These are phyloP conservation scores for Cyprinella venusta DNA, from an alignment of 2,797 vertebrate species.

Conservation along the genomic window DNA sequence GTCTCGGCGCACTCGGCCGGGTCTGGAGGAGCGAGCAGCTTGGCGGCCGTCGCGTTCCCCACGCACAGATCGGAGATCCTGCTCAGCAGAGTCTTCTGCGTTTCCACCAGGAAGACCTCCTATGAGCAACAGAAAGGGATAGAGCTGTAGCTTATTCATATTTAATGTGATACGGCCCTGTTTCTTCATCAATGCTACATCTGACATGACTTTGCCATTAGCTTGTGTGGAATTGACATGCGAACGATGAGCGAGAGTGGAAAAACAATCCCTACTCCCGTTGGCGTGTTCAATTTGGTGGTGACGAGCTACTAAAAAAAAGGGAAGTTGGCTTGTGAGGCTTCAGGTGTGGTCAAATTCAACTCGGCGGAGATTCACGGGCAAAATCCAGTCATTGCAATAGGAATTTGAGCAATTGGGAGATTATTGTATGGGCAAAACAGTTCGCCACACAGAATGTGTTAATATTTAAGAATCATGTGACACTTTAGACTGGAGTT, in stretches of 20 bases:
- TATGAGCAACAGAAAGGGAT: conserved; percentile 56
- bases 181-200: conserved; percentile 16
- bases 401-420: not conserved
- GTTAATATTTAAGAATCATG: not conserved
- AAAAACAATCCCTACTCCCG: conserved; percentile 39
- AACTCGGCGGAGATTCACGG: not conserved
- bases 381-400: not conserved
- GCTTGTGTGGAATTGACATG: conserved; percentile 30
- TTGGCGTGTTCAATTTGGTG: not conserved
- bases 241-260: conserved; percentile 26
- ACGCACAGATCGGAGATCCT: conserved; percentile 72
- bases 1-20: not conserved
- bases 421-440: not conserved
- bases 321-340: not conserved
- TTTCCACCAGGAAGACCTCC: conserved; percentile 76
- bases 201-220: conserved; percentile 31
- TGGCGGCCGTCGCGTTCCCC: conserved; percentile 60
- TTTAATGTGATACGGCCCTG: conserved; percentile 26
- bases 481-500: not conserved
- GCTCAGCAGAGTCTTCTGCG: conserved; percentile 64
- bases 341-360: not conserved
- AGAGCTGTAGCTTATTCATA: conserved; percentile 29
- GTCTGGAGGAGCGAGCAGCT: conserved; percentile 28
- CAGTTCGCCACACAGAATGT: not conserved
- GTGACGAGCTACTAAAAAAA: conserved; percentile 4